phyloP scores from a whole-genome alignment of 2,888 invertebrate genomes.

The Cryptophagus acutangulus region DNA sequence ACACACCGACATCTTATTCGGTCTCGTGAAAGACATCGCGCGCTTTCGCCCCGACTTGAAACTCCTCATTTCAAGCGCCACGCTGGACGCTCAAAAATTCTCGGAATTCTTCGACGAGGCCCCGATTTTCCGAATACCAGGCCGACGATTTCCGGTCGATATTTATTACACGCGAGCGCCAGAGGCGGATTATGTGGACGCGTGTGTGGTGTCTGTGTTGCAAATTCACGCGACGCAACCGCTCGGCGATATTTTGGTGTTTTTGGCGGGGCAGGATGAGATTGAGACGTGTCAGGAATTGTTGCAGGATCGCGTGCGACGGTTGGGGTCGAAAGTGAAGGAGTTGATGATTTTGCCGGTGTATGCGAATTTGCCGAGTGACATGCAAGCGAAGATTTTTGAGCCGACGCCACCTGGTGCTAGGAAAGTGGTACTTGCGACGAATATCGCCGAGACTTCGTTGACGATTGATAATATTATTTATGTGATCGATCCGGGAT shows the following conservation, averaged over 20 bases:
- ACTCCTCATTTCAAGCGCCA: slow-evolving; percentile 95
- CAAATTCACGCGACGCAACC: slow-evolving; percentile 99
- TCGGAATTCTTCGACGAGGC: slow-evolving; percentile 98
- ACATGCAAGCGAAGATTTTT: slow-evolving; percentile 99
- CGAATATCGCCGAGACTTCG: slow-evolving; percentile 99
- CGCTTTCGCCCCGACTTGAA: slow-evolving; percentile 87
- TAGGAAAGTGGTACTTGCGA: slow-evolving; percentile 94
- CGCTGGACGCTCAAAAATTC: slow-evolving; percentile 96
- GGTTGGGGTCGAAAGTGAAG: slow-evolving; percentile 87
- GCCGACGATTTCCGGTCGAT: slow-evolving; percentile 91
- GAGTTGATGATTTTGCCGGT: slow-evolving; percentile 93
- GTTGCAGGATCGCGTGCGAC: slow-evolving; percentile 82
- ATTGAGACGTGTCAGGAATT: slow-evolving; percentile 88
- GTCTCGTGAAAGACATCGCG: slow-evolving; percentile 93
- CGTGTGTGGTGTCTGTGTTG: slow-evolving; percentile 92
- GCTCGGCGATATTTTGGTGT: slow-evolving; percentile 91
- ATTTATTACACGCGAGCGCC: slow-evolving; percentile 99
- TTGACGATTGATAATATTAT: slow-evolving; percentile 98
- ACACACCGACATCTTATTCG: slow-evolving; percentile 97
- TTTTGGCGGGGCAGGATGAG: slow-evolving; percentile 90
- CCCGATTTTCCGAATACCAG: slow-evolving; percentile 95
- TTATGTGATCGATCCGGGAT: slow-evolving; percentile 99
- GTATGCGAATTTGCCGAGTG: slow-evolving; percentile 96
- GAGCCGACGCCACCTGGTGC: slow-evolving; percentile 96
- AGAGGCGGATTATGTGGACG: slow-evolving; percentile 98